Evolutionary conservation across 2,888 invertebrate genomes (phyloP).

Genomic region (Nomada fucata): DNA sequence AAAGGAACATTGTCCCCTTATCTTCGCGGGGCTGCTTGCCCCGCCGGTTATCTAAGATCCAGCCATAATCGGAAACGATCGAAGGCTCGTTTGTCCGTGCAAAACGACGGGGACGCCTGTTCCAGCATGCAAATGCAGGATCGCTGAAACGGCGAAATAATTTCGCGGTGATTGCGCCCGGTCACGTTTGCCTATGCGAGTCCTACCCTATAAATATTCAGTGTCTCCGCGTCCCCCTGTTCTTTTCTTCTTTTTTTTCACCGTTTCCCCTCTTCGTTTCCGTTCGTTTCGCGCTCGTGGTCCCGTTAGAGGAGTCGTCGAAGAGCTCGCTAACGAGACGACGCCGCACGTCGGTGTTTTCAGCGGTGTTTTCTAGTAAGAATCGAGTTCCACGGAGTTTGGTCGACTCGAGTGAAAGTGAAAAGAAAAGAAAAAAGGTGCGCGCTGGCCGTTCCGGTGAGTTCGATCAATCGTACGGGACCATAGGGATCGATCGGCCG

Average conservation of each 20-base stretch:
- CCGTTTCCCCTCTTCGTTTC: neutral
- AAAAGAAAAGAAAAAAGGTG: slow-evolving; percentile 44
- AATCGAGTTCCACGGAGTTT: slow-evolving; percentile 4
- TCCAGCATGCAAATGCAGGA: slow-evolving; percentile 14
- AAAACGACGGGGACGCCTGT: neutral
- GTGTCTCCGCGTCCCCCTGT: neutral
- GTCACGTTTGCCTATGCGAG: slow-evolving; percentile 45
- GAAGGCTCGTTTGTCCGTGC: neutral
- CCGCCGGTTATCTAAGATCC: neutral
- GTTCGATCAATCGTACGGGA: slow-evolving; percentile 31
- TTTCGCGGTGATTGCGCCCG: slow-evolving; percentile 25
- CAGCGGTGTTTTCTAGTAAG: neutral
- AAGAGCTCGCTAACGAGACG: slow-evolving; percentile 34
- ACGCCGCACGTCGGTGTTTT: slow-evolving; percentile 1
- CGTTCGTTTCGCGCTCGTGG: neutral
- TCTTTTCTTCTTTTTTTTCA: neutral
- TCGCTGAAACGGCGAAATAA: slow-evolving; percentile 38
- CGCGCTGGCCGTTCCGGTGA: slow-evolving; percentile 14
- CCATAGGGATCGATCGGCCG: slow-evolving; percentile 56
- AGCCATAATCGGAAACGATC: neutral
- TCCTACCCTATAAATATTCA: slow-evolving; percentile 40
- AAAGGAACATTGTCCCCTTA: too few relatives aligned
- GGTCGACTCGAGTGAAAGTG: slow-evolving; percentile 67
- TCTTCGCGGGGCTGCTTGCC: too few relatives aligned
- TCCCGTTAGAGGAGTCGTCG: slow-evolving; percentile 44